Evolutionary conservation across 2,113 vertebrate species (phyloP).

Genomic region (Murina feae): DNA sequence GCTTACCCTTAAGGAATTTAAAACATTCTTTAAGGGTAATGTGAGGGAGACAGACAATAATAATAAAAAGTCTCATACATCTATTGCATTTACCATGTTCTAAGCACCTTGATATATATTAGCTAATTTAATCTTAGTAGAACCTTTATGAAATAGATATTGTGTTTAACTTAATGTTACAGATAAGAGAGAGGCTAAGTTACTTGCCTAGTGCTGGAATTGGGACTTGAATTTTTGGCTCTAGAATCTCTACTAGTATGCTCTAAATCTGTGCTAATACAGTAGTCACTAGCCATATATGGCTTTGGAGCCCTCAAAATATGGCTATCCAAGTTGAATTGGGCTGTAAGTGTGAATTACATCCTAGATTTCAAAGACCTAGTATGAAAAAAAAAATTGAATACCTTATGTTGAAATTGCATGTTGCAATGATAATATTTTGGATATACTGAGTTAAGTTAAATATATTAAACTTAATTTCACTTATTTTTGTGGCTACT

Average conservation of each 20-base stretch:
- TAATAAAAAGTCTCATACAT: not conserved
- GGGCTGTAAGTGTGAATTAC: not conserved
- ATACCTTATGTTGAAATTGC: not conserved
- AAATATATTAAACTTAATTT: conserved; percentile 39
- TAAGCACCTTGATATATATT: not conserved
- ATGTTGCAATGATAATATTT: conserved; percentile 18
- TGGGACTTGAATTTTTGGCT: not conserved
- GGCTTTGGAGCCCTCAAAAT: not conserved
- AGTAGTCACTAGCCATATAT: not conserved
- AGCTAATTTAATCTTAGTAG: not conserved
- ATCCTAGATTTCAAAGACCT: conserved; percentile 5
- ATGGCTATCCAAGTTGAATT: not conserved
- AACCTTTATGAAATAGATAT: not conserved
- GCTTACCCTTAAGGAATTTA: conserved; percentile 16
- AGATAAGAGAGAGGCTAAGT: not conserved
- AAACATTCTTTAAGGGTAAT: too few species aligned
- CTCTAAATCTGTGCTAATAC: not conserved
- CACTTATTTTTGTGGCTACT: conserved; percentile 1
- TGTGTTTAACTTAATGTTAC: not conserved
- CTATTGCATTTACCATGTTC: not conserved
- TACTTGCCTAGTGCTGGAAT: not conserved
- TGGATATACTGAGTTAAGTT: not conserved
- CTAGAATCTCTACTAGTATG: not conserved
- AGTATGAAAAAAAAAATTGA: not conserved
- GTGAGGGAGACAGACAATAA: not conserved